Conservation (phyloP, 2,888 invertebrate species). For the Agrochola circellaris region DNA sequence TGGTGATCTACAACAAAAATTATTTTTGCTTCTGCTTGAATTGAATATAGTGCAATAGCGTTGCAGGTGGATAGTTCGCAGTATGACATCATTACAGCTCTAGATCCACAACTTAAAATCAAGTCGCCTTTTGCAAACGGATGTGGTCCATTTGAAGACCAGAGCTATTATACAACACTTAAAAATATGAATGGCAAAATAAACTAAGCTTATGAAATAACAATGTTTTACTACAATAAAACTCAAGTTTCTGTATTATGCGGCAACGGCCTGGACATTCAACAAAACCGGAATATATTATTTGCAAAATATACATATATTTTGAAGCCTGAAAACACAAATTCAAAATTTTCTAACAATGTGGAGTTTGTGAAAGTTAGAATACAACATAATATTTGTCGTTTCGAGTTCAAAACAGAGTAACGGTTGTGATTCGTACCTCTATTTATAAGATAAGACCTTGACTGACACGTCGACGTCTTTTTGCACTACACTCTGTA, state of each 20-base stretch:
- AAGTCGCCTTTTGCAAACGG: not conserved
- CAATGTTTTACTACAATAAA: slow-evolving; percentile 35
- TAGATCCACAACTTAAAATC: slow-evolving; percentile 5
- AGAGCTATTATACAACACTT: slow-evolving; percentile 2
- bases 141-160: slow-evolving; percentile 19
- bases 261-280: slow-evolving; percentile 12
- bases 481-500: slow-evolving; percentile 38
- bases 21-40: not conserved
- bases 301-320: slow-evolving; percentile 40
- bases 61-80: not conserved
- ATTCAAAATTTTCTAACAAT: slow-evolving; percentile 44
- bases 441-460: slow-evolving; percentile 38
- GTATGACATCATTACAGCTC: slow-evolving; percentile 6
- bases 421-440: slow-evolving; percentile 41
- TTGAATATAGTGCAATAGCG: not conserved
- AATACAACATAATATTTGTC: slow-evolving; percentile 34
- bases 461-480: slow-evolving; percentile 46
- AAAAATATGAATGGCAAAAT: slow-evolving; percentile 37
- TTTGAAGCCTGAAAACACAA: slow-evolving; percentile 42
- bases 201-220: slow-evolving; percentile 33
- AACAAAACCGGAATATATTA: slow-evolving; percentile 47
- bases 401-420: slow-evolving; percentile 47
- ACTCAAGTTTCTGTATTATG: slow-evolving; percentile 31
- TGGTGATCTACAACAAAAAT: not conserved
- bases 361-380: slow-evolving; percentile 42